Conservation (phyloP, 2,113 vertebrate genomes). For the Hydrochoerus hydrochaeris region DNA sequence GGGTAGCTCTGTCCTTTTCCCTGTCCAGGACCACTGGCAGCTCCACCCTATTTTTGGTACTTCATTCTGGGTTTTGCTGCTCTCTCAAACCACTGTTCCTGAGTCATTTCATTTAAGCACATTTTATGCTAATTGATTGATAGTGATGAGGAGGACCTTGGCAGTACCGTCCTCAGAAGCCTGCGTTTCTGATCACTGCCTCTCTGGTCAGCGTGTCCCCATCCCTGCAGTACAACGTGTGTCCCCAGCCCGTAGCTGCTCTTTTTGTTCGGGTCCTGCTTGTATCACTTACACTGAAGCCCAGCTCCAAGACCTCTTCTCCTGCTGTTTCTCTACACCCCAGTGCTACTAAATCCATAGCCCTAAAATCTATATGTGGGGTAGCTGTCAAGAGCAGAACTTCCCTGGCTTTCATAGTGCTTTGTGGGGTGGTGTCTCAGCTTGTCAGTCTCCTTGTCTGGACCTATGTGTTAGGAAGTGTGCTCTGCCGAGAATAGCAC, state of each 20-base stretch:
- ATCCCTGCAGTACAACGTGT: background rate
- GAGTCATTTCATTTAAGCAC: background rate
- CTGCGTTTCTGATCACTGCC: background rate
- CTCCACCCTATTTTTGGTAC: background rate
- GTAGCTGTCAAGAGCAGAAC: background rate
- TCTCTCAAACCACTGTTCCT: background rate
- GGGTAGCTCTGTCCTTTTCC: background rate
- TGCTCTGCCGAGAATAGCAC: constrained; percentile 25
- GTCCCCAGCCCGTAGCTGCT: background rate
- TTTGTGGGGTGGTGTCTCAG: background rate
- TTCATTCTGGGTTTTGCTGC: background rate
- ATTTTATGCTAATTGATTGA: background rate
- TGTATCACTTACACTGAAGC: background rate
- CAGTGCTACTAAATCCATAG: background rate
- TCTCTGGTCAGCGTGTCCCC: background rate
- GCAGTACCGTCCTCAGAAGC: background rate
- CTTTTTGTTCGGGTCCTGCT: background rate
- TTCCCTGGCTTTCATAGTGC: background rate
- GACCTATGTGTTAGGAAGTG: background rate
- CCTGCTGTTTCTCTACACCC: background rate
- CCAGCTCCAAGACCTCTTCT: background rate
- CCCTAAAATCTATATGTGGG: background rate
- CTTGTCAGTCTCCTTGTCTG: constrained; percentile 17
- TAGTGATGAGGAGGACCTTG: background rate
- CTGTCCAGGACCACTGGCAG: background rate